These are phyloP conservation scores for Panagrolaimus sp. DNA, from an alignment of 1,140 invertebrate species.

Conservation along the genomic window DNA sequence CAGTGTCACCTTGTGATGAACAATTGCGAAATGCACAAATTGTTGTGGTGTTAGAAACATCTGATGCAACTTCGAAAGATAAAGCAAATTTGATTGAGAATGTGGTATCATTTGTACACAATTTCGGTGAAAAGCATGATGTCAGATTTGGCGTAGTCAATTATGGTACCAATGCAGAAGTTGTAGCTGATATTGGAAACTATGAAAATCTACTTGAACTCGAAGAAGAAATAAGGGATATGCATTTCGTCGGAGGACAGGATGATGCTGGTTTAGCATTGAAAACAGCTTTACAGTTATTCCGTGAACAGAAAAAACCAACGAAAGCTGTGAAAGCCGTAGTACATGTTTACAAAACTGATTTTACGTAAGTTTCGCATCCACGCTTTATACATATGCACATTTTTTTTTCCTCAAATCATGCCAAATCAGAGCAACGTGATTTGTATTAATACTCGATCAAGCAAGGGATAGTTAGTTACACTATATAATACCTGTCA, in stretches of 20 bases:
- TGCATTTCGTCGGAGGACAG: not conserved
- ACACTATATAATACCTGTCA: too few species aligned
- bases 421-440: too few species aligned
- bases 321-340: too few species aligned
- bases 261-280: not conserved
- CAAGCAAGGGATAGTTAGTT: too few species aligned
- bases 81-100: not conserved
- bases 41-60: not conserved
- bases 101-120: slow-evolving; percentile 16
- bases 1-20: not conserved
- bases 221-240: slow-evolving; percentile 23
- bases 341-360: too few species aligned
- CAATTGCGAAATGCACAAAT: not conserved
- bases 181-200: slow-evolving; percentile 24
- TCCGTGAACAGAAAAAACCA: not conserved
- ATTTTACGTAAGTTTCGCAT: too few species aligned
- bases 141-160: slow-evolving; percentile 27
- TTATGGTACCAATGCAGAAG: slow-evolving; percentile 32
- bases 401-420: too few species aligned
- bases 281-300: not conserved
- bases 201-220: slow-evolving; percentile 25
- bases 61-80: not conserved
- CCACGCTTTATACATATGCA: too few species aligned
- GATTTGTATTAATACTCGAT: too few species aligned
- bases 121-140: slow-evolving; percentile 19